Percentiles rank a stretch among this genome's conserved stretches.
Evolutionary conservation across 2,113 vertebrate genomes (phyloP).

Genomic region (Epinephelus lanceolatus): DNA sequence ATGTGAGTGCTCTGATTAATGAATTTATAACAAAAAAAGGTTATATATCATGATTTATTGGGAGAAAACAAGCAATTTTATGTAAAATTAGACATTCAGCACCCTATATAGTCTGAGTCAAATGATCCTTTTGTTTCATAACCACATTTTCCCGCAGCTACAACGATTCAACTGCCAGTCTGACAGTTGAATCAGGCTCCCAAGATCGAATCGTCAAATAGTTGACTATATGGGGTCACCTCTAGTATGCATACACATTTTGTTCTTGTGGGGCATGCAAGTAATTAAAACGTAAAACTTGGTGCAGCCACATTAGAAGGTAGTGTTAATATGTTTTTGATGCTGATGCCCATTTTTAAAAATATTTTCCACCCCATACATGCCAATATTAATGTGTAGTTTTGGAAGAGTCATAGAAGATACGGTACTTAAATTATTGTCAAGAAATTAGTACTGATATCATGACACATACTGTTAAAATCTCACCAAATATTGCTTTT

Average conservation of each 20-base stretch:
- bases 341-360: background rate
- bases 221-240: too few species aligned
- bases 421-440: background rate
- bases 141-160: too few species aligned
- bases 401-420: constrained; percentile 1
- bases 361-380: background rate
- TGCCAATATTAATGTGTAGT: background rate
- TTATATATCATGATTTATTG: too few species aligned
- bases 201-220: too few species aligned
- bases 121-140: too few species aligned
- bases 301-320: background rate
- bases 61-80: too few species aligned
- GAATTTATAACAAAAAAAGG: too few species aligned
- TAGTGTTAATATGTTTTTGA: background rate
- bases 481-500: background rate
- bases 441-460: background rate
- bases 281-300: background rate
- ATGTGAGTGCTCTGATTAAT: too few species aligned
- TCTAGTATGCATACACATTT: background rate
- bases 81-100: too few species aligned
- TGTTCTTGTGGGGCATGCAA: background rate
- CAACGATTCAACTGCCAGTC: too few species aligned
- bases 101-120: too few species aligned
- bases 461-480: background rate
- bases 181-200: too few species aligned